Base-by-base conservation (phyloP, 2,888 invertebrate species). In the Dromius quadrimaculatus region DNA sequence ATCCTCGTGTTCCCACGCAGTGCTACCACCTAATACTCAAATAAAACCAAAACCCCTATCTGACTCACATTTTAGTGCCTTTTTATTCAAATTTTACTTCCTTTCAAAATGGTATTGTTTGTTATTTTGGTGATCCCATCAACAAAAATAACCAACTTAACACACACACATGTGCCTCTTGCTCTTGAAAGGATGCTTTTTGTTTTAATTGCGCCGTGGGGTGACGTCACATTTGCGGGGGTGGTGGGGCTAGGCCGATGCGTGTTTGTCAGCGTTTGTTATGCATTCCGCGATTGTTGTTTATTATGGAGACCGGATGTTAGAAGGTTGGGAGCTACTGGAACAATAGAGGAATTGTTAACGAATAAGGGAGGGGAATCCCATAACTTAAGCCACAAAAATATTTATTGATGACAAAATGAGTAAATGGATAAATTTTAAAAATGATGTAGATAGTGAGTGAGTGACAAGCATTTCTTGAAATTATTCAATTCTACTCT, bases 211-310 rank as follows among this genome's bases (percentile, higher is more conserved):
- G 15, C 11, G 9, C 2, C 13, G 20, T 32, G 13, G 11, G 32
- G 13, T 66, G 66, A 66, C 66, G 66, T 65, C 65, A 65, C 22
- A 32, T 23, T 9, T 28, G 54, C 38, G 54, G 36, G 11, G 36
- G 66, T 19, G 41, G 54, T 9, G 23, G 38, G 54, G 54, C 15
- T 17, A 17, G 9, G 15, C 20, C 36, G 43, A 63, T 43, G 28
- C 63, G 23, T 63, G 63, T 63, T 41, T 63, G 61, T 50, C 50
- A 50, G 38, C 50, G 50, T 41, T 61, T 61, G 43, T 63, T 20
- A 63, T 63, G 63, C 63, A 63, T 63, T 11, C 63, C 63, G 63
- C 63, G 38, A 23, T 11, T 17, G 43, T 28, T 22, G 63, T 23
- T 45, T 38, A 17, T 17, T n/a, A 63, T 22, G 28, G 17, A 23